Conservation (phyloP, 2,113 vertebrate species). For the Oreochromis aureus region DNA sequence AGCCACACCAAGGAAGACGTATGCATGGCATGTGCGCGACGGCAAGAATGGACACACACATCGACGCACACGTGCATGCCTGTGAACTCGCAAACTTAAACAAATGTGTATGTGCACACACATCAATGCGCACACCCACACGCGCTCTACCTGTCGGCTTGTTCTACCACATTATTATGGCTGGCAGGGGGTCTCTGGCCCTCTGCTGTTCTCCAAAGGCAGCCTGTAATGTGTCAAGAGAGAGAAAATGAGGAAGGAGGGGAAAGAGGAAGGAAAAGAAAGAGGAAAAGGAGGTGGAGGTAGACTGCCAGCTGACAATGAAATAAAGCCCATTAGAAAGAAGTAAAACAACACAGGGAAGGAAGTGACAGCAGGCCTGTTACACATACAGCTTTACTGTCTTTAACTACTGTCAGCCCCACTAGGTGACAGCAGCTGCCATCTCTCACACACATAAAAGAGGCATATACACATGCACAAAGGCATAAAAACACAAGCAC, state of each 20-base stretch:
- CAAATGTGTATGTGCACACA: constrained; percentile 31
- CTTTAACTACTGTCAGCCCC: constrained; percentile 69
- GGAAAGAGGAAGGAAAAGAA: constrained; percentile 43
- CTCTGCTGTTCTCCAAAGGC: constrained; percentile 66
- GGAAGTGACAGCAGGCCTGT: constrained; percentile 69
- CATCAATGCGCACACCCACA: constrained; percentile 4
- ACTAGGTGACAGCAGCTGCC: constrained; percentile 59
- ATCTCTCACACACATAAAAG: constrained; percentile 39
- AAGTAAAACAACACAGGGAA: constrained; percentile 63
- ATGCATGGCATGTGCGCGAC: constrained; percentile 24
- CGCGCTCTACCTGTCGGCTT: constrained; percentile 61
- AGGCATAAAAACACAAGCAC: constrained; percentile 1
- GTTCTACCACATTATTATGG: constrained; percentile 69
- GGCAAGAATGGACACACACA: constrained; percentile 40
- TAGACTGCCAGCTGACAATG: constrained; percentile 72
- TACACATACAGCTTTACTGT: constrained; percentile 60
- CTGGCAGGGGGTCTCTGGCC: constrained; percentile 65
- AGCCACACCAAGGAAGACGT: constrained; percentile 38
- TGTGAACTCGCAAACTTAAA: constrained; percentile 39
- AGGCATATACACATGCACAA: neutral
- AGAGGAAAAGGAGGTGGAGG: constrained; percentile 39
- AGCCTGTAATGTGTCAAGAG: constrained; percentile 66
- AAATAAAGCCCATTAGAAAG: constrained; percentile 78
- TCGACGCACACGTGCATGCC: neutral
- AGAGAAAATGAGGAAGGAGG: constrained; percentile 56